Conservation (phyloP, 1,140 invertebrate genomes). For the Drosophila leontia region DNA sequence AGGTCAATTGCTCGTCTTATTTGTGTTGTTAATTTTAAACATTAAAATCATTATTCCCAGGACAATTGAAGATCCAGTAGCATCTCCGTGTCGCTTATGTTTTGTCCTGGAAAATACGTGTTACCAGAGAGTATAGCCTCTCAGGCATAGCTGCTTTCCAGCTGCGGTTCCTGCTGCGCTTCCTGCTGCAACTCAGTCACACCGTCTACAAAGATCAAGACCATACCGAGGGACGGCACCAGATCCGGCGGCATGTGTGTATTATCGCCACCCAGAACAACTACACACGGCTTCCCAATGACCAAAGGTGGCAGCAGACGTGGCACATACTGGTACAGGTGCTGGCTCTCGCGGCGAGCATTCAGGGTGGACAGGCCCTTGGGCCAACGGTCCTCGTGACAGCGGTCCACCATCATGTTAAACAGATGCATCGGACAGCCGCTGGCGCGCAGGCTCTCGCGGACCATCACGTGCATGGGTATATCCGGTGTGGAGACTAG, state of each 20-base stretch:
- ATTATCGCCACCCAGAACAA: conserved; percentile 53
- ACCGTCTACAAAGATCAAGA: conserved; percentile 64
- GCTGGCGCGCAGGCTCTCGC: conserved; percentile 42
- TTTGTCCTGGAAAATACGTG: conserved; percentile 11
- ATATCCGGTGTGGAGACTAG: conserved; percentile 63
- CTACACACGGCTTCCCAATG: conserved; percentile 51
- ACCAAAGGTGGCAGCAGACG: conserved; percentile 33
- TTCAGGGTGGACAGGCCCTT: conserved; percentile 46
- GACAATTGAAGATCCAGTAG: neutral
- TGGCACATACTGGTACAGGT: conserved; percentile 42
- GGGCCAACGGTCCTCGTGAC: conserved; percentile 67
- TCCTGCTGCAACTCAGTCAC: conserved; percentile 39
- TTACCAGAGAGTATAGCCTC: neutral
- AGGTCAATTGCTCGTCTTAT: neutral
- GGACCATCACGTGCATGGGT: conserved; percentile 51
- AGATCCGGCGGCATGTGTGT: conserved; percentile 62
- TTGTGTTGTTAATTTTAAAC: conserved; percentile 2
- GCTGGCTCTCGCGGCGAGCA: conserved; percentile 44
- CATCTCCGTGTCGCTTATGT: neutral
- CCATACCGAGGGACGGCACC: conserved; percentile 38
- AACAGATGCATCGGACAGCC: conserved; percentile 65
- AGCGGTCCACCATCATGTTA: conserved; percentile 56
- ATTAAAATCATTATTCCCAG: neutral
- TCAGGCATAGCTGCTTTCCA: conserved; percentile 20
- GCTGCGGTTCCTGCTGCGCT: neutral